A percentile compares a stretch with the other conserved stretches of the same genome.
Conservation (phyloP, 2,113 vertebrate genomes). For the Colaptes auratus region DNA sequence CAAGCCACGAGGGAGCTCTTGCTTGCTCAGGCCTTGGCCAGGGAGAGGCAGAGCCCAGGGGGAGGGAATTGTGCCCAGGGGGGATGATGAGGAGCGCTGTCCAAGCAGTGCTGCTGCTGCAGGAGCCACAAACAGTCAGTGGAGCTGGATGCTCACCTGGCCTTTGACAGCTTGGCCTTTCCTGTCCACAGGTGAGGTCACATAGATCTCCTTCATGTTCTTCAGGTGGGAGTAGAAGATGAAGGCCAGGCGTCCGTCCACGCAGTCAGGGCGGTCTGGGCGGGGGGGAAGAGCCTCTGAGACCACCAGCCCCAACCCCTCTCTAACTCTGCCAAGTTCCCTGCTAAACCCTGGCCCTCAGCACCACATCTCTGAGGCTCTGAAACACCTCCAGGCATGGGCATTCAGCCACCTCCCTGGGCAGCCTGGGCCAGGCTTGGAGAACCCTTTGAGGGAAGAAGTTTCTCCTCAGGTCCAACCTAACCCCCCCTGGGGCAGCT, state of each 20-base stretch:
- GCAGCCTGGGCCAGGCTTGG: too few relatives aligned
- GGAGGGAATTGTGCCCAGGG: not conserved
- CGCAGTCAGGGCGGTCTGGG: constrained; percentile 91
- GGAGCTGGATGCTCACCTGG: constrained; percentile 79
- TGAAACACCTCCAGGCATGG: too few relatives aligned
- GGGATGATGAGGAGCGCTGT: not conserved
- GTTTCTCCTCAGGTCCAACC: too few relatives aligned
- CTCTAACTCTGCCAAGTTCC: too few relatives aligned
- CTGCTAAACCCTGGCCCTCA: too few relatives aligned
- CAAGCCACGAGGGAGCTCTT: not conserved
- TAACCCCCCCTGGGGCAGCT: too few relatives aligned
- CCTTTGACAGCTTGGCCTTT: constrained; percentile 85
- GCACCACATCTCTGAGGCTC: too few relatives aligned
- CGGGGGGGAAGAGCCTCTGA: too few relatives aligned
- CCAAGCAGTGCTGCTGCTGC: not conserved
- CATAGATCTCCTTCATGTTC: constrained; percentile 93
- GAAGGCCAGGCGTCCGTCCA: constrained; percentile 86
- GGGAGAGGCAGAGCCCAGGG: not conserved
- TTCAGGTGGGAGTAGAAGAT: constrained; percentile 93
- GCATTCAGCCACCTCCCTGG: too few relatives aligned
- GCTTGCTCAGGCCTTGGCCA: not conserved
- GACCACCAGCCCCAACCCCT: too few relatives aligned
- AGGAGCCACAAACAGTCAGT: not conserved
- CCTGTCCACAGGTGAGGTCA: constrained; percentile 81
- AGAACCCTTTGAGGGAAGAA: too few relatives aligned